Evolutionary conservation across 2,113 vertebrate species (phyloP).

Genomic region (Oreotrochilus melanogaster): DNA sequence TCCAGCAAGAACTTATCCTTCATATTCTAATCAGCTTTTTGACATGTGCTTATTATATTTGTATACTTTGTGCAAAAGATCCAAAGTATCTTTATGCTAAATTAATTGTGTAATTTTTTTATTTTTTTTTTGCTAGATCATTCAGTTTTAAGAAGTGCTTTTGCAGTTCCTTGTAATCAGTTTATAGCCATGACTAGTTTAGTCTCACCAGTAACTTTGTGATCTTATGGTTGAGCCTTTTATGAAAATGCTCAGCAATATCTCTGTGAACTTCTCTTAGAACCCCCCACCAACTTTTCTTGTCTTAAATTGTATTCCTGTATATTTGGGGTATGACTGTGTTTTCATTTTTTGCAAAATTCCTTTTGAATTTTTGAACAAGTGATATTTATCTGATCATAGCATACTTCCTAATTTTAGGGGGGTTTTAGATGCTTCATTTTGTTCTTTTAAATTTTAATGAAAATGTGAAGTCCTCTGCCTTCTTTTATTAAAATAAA

Average conservation of each 20-base stretch:
- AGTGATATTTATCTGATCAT: not conserved
- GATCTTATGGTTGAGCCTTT: not conserved
- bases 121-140: not conserved
- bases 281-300: not conserved
- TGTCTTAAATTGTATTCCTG: not conserved
- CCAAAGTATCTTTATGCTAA: not conserved
- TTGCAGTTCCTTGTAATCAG: not conserved
- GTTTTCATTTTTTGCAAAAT: not conserved
- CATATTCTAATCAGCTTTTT: not conserved
- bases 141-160: not conserved
- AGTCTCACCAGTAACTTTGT: not conserved
- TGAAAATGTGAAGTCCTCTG: not conserved
- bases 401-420: not conserved
- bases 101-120: not conserved
- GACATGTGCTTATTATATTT: not conserved
- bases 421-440: accelerated
- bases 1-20: not conserved
- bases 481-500: not conserved
- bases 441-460: not conserved
- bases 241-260: not conserved
- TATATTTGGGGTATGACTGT: not conserved
- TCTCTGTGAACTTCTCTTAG: not conserved
- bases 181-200: not conserved
- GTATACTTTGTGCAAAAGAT: not conserved
- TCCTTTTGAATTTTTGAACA: not conserved